Base-by-base conservation (phyloP, 2,797 vertebrate genomes). In the Gymnocypris eckloni region DNA sequence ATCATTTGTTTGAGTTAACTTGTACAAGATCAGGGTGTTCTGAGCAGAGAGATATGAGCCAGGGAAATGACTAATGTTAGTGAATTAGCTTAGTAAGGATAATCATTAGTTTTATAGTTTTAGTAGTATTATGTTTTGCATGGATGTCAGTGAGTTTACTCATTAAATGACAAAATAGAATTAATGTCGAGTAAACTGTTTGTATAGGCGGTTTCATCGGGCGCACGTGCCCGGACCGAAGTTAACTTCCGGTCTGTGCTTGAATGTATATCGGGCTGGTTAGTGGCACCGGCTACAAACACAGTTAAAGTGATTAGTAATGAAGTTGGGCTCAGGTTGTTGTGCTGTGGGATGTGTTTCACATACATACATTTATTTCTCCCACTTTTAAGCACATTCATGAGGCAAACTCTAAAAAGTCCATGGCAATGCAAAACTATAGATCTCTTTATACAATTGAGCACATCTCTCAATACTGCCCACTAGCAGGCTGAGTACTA, bases 381-480 rank as follows among this genome's bases (percentile, higher is more conserved):
- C 28, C 28, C 2, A 2, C 28, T 33, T 33, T 33, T 33, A 33
- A 33, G 28, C 22, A 28, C 39, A 33, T 64, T n/a, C 3, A 48
- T 6, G 7, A 41, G 25, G 25, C 4, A 37, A 16, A 73, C 50
- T 64, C 56, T 50, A 73, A 67, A 73, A 67, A 28, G 48, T 11
- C 61, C 9, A 41, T 41, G 45, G n/a, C 15, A 52, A 11, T 9
- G 11, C 10, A 33, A 39, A 7, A 37, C n/a, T 48, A 20, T n/a
- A 64, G 8, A 2, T 50, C 18, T 81, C 13, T 52, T n/a, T 22
- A 15, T 37, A 13, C 13, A 79, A 5, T 22, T 48, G 20, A 33
- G 41, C 52, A 39, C 37, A 67, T 69, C 64, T 37, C 92, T 91
- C 92, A 92, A 87, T 92, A 89, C 89, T 93, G 94, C 91, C 94